Conservation (phyloP, 2,888 invertebrate species). For the Argyresthia albistria region DNA sequence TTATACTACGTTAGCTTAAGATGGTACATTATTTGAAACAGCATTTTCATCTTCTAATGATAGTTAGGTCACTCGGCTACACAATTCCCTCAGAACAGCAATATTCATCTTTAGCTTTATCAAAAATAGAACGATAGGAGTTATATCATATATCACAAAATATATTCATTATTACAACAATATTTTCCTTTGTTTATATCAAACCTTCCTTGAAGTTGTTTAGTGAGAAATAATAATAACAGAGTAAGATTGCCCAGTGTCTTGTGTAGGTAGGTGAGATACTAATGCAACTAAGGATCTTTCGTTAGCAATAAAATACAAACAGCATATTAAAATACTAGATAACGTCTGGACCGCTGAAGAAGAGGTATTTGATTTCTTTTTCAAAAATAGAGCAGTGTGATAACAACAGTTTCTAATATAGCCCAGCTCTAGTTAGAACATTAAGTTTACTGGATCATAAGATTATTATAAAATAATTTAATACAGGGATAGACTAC, state of each 20-base stretch:
- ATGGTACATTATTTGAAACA: slow-evolving; percentile 17
- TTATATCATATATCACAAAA: slow-evolving; percentile 67
- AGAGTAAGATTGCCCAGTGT: too few relatives aligned
- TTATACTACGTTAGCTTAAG: not conserved
- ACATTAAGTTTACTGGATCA: too few relatives aligned
- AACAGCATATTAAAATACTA: not conserved
- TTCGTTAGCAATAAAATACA: not conserved
- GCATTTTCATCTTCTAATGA: slow-evolving; percentile 17
- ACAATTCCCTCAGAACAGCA: slow-evolving; percentile 57
- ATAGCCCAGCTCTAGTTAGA: not conserved
- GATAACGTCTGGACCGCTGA: slow-evolving; percentile 50
- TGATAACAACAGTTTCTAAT: not conserved
- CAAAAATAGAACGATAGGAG: slow-evolving; percentile 71
- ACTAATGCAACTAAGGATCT: too few relatives aligned
- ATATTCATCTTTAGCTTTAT: slow-evolving; percentile 63
- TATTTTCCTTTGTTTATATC: slow-evolving; percentile 46
- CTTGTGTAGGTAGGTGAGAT: too few relatives aligned
- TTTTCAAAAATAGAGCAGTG: not conserved
- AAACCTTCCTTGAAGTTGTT: slow-evolving; percentile 11
- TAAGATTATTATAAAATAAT: too few relatives aligned
- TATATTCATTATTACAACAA: slow-evolving; percentile 65
- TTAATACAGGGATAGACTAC: too few relatives aligned
- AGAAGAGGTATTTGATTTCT: slow-evolving; percentile 61
- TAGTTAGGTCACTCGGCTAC: slow-evolving; percentile 30
- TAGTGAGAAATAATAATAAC: not conserved